These are phyloP conservation scores for Agrilus biguttatus DNA, from an alignment of 2,888 invertebrate species.

Conservation along the genomic window DNA sequence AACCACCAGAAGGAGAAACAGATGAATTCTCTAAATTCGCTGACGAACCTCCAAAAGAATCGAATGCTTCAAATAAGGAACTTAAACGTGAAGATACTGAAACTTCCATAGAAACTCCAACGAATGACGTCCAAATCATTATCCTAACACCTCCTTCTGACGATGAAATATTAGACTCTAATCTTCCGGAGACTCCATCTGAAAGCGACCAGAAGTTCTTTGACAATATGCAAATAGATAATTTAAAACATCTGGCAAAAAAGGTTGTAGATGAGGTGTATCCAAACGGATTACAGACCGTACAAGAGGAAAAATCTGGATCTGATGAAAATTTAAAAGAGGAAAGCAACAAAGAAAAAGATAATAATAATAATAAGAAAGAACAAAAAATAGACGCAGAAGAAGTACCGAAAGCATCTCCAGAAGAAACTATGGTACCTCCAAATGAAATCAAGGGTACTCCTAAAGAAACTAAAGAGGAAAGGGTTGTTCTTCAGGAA, in stretches of 20 bases:
- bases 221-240: slow-evolving; percentile 16
- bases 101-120: slow-evolving; percentile 10
- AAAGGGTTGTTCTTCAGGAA: not conserved
- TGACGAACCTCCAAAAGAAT: slow-evolving; percentile 2
- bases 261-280: slow-evolving; percentile 22
- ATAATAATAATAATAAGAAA: slow-evolving; percentile 1
- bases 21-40: slow-evolving; percentile 27
- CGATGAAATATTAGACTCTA: slow-evolving; percentile 25
- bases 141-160: slow-evolving; percentile 29
- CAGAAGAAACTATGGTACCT: not conserved
- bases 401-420: not conserved
- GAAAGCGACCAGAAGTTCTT: slow-evolving; percentile 18
- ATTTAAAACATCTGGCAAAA: slow-evolving; percentile 24
- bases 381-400: slow-evolving; percentile 1
- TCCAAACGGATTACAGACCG: slow-evolving; percentile 12
- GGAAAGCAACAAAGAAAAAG: slow-evolving; percentile 6
- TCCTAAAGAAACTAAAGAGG: slow-evolving; percentile 1
- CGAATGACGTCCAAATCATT: slow-evolving; percentile 24
- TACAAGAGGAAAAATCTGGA: slow-evolving; percentile 4
- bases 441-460: not conserved
- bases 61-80: slow-evolving; percentile 4
- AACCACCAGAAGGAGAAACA: slow-evolving; percentile 18
- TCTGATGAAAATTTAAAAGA: slow-evolving; percentile 2
- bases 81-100: slow-evolving; percentile 11
- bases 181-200: slow-evolving; percentile 20